Percentiles rank a stretch among this genome's conserved stretches.
Conservation (phyloP, 1,140 invertebrate species). For the Aporrectodea caliginosa region DNA sequence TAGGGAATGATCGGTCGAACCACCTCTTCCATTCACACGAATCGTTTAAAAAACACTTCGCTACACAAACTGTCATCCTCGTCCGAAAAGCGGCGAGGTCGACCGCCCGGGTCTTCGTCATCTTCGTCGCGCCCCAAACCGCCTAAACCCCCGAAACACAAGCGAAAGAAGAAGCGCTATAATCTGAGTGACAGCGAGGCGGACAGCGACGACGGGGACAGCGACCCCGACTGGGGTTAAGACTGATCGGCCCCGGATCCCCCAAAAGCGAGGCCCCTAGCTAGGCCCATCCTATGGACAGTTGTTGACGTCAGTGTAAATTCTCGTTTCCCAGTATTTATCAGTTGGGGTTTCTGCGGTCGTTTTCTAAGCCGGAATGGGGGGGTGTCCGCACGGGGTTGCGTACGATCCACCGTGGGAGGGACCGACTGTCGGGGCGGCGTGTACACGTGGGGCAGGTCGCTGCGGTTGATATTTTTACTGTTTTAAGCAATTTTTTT, state of each 20-base stretch:
- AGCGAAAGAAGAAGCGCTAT: conserved; percentile 16
- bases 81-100: not conserved
- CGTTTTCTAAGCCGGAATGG: not conserved
- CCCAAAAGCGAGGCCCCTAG: too few relatives aligned
- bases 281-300: not conserved
- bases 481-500: too few relatives aligned
- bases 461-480: too few relatives aligned
- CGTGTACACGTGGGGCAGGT: too few relatives aligned
- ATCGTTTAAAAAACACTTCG: not conserved
- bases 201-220: conserved; percentile 24
- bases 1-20: too few relatives aligned
- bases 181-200: conserved; percentile 12
- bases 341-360: not conserved
- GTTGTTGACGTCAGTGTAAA: not conserved
- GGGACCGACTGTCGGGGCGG: too few relatives aligned
- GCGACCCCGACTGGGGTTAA: conserved; percentile 2
- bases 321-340: not conserved
- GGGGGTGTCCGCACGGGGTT: not conserved
- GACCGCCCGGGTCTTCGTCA: not conserved
- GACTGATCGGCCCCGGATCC: too few relatives aligned
- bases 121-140: not conserved
- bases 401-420: too few relatives aligned
- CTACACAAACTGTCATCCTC: not conserved
- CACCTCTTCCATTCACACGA: too few relatives aligned
- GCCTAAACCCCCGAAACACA: conserved; percentile 10